Conservation (phyloP, 2,888 invertebrate genomes). For the Drosophila formosana region DNA sequence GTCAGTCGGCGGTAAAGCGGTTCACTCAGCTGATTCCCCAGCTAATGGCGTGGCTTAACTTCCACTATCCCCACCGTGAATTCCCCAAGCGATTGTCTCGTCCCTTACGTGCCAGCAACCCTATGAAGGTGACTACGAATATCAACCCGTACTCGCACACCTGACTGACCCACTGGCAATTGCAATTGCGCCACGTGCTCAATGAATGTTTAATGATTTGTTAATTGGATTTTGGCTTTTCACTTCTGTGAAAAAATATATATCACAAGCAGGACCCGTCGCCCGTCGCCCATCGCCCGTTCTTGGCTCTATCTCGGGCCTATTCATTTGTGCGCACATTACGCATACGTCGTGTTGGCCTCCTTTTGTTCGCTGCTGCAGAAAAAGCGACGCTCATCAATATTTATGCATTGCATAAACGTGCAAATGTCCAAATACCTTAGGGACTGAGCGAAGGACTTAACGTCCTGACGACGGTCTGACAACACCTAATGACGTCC, state of each 20-base stretch:
- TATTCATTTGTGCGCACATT: conserved; percentile 64
- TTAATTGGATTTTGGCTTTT: conserved; percentile 85
- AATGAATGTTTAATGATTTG: conserved; percentile 85
- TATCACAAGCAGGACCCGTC: neutral
- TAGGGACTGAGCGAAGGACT: conserved; percentile 62
- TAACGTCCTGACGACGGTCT: conserved; percentile 68
- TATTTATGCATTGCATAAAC: conserved; percentile 73
- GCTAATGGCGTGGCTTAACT: conserved; percentile 53
- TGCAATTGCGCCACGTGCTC: conserved; percentile 82
- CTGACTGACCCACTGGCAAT: conserved; percentile 56
- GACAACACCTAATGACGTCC: conserved; percentile 73
- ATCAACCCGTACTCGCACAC: conserved; percentile 16
- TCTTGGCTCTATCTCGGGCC: conserved; percentile 39
- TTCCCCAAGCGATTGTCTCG: conserved; percentile 64
- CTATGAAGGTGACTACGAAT: conserved; percentile 27
- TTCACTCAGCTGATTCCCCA: conserved; percentile 38
- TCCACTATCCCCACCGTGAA: conserved; percentile 41
- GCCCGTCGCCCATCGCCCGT: conserved; percentile 10
- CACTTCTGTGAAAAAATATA: conserved; percentile 35
- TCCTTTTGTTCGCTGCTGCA: conserved; percentile 18
- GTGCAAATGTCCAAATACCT: conserved; percentile 76
- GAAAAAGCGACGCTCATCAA: conserved; percentile 64
- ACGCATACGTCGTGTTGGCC: conserved; percentile 47
- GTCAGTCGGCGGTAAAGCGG: conserved; percentile 12
- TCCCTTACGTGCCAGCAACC: conserved; percentile 53